Evolutionary conservation across 2,113 vertebrate genomes (phyloP), one percentile per base, ranked within the genome.

Genomic region (Engraulis encrasicolus): DNA sequence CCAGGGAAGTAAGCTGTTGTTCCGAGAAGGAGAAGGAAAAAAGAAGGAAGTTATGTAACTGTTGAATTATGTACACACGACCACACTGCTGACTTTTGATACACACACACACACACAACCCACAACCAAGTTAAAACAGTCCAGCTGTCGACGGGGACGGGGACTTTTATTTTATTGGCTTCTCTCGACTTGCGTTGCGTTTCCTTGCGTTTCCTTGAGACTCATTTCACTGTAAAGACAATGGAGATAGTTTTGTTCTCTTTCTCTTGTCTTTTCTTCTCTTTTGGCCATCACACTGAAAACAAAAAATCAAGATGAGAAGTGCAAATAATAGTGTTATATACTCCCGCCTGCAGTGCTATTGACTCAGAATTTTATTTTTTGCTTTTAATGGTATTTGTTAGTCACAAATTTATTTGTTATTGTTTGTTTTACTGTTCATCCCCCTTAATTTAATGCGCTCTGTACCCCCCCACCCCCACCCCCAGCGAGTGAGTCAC

Each of bases 341-440:
- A 66, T 31, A 12, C 6, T 23, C 27, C 6, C 12, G n/a, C 58
- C 58, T 71, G 23, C 27, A 31, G 9, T 34, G 61, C 31, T 14
- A 71, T 31, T 71, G 23, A 71, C 23, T n/a, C n/a, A 71, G 54
- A n/a, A 71, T 12, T 71, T 31, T n/a, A 27, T 3, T 27, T 74
- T 74, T 31, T 23, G 66, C 12, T 1, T 74, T 74, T 74, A 34
- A 74, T 34, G 34, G 15, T 34, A 74, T 31, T 74, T 74, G 66
- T 2, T 71, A 71, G 61, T 74, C 66, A 74, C 66, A 74, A 74
- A 74, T 36, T 71, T 15, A 15, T 74, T 74, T 61, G 52, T 58
- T 71, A 31, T 71, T 71, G 61, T 17, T 74, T 74, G 27, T 74
- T 74, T 74, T 34, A 14, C 31, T 36, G 27, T 74, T 74, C 34